A percentile compares a stretch with the other conserved stretches of the same genome.
These are phyloP conservation scores for Lepidochitona cinerea DNA, from an alignment of 2,888 invertebrate genomes.

Conservation along the genomic window DNA sequence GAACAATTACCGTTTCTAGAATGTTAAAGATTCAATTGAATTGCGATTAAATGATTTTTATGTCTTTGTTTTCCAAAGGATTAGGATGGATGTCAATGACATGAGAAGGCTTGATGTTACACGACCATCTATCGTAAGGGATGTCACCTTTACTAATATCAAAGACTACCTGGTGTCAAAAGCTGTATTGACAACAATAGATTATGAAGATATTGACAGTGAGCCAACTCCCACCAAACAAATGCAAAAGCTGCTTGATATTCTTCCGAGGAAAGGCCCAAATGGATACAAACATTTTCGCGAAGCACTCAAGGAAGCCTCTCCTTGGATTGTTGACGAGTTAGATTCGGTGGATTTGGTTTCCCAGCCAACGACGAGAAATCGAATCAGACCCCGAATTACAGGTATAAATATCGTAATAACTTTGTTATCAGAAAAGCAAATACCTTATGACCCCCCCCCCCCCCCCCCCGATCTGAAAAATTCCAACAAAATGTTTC, in stretches of 20 bases:
- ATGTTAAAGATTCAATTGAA: too few relatives aligned
- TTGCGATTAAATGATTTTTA: slow-evolving; percentile 1
- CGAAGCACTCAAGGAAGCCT: not conserved
- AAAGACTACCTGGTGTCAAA: not conserved
- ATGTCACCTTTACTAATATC: not conserved
- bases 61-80: not conserved
- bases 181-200: not conserved
- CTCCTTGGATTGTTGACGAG: not conserved
- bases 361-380: too few relatives aligned
- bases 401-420: too few relatives aligned
- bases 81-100: not conserved
- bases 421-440: too few relatives aligned
- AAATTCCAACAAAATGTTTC: too few relatives aligned
- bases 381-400: too few relatives aligned
- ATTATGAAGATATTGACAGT: not conserved
- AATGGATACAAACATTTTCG: not conserved
- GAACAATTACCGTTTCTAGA: too few relatives aligned
- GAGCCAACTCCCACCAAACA: not conserved
- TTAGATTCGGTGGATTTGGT: not conserved
- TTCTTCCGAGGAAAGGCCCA: not conserved
- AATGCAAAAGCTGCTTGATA: not conserved
- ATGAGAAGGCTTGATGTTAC: not conserved
- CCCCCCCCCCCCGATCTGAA: too few relatives aligned
- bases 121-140: not conserved
- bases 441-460: too few relatives aligned